Base-by-base conservation (phyloP, 2,888 invertebrate genomes). In the Gasteruption jaculator region DNA sequence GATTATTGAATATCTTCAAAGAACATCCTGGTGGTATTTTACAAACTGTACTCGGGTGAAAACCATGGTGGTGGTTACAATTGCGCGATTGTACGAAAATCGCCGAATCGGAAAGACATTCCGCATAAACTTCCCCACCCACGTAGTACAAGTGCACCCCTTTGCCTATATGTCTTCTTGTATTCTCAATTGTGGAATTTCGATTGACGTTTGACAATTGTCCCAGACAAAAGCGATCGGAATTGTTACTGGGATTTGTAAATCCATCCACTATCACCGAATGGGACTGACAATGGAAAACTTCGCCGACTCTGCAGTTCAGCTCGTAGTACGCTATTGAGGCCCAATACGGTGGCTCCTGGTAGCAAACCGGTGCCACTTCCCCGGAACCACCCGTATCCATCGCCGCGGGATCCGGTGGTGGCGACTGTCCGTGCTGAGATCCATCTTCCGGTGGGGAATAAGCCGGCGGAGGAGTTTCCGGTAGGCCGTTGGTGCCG, bases 71-170 rank as follows among this genome's bases (percentile, higher is more conserved):
- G 70, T 94, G 95, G 74, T 99, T 99, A 72, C 96, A 97, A 72
- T 96, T 97, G 43, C 96, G 85, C 47, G 94, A 94, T 74, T 99
- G 97, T 21, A 99, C 96, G 71, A 99, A 97, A 58, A 99, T 95
- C 35, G 96, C 92, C 21, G 92, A 92, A 70, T 97, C 97, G 3
- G 94, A 95, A 41, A 96, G 74, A 66, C 97, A 97, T 68, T 97
- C 96, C 1, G 95, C 96, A 71, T 92, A 97, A 3, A 99, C 95
- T 72, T 96, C 96, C 0, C 96, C 96, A 3, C 93, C 94, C 0
- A 95, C 94, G 62, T 96, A 96, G 68, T 91, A 92, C 50, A 95
- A 74, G 71, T 93, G 92, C 4, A 95, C 93, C 58, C 95, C 97
- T 75, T 90, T 91, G 40, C 97, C 97, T 74, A 99, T 99, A 71